A percentile compares a stretch with the other conserved stretches of the same genome.
phyloP scores from a whole-genome alignment of 2,797 vertebrate genomes.

The Menidia menidia region DNA sequence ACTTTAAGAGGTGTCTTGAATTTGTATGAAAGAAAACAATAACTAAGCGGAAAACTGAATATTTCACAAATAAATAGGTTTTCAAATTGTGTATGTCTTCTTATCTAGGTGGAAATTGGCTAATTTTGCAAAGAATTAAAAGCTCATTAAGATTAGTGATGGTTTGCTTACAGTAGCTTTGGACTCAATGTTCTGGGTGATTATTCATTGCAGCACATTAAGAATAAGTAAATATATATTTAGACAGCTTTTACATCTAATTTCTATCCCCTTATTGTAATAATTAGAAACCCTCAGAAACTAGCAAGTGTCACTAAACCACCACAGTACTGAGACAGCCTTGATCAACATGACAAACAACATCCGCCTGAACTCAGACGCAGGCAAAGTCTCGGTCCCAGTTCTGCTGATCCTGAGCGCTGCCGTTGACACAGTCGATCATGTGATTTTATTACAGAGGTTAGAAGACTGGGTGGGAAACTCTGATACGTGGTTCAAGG shows the following conservation, averaged over 20 bases:
- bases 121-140: slow-evolving; percentile 37
- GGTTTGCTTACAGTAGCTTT: slow-evolving; percentile 2
- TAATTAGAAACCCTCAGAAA: slow-evolving; percentile 1
- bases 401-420: too few species aligned
- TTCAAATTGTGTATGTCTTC: not conserved
- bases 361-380: too few species aligned
- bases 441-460: too few species aligned
- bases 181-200: slow-evolving; percentile 23
- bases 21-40: not conserved
- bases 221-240: slow-evolving; percentile 24
- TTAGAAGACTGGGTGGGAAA: too few species aligned
- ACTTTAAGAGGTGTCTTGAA: not conserved
- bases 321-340: too few species aligned
- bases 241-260: slow-evolving; percentile 16
- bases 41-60: not conserved
- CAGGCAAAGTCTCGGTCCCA: too few species aligned
- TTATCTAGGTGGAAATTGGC: slow-evolving; percentile 7
- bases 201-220: slow-evolving; percentile 41
- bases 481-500: too few species aligned
- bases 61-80: not conserved
- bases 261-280: slow-evolving; percentile 13
- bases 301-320: not conserved
- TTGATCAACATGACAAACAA: too few species aligned
- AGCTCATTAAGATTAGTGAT: slow-evolving; percentile 38
- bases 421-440: too few species aligned